Evolutionary conservation across 2,797 vertebrate genomes (phyloP).

Genomic region (Aulostomus chinensis): DNA sequence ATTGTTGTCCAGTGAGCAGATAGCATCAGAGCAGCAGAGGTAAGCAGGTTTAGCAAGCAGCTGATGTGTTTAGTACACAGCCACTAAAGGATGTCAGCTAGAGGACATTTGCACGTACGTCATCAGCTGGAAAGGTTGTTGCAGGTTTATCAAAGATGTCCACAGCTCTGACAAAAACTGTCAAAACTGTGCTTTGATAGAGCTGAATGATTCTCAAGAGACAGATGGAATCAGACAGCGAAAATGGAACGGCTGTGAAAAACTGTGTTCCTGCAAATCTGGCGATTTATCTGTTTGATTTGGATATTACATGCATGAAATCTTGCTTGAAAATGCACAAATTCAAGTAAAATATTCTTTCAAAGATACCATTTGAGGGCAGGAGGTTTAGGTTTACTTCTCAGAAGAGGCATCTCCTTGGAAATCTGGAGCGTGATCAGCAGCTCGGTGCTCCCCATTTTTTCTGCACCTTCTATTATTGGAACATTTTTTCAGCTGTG

Average conservation of each 20-base stretch:
- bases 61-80: conserved; percentile 66
- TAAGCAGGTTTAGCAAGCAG: conserved; percentile 49
- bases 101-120: conserved; percentile 40
- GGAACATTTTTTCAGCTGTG: not conserved
- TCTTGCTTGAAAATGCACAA: too few species aligned
- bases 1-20: conserved; percentile 14
- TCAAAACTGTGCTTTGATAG: too few species aligned
- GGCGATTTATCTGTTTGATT: too few species aligned
- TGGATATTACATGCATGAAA: too few species aligned
- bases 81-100: conserved; percentile 32
- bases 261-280: too few species aligned
- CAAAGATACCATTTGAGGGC: not conserved
- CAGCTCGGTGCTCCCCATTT: not conserved
- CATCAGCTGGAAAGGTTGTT: not conserved
- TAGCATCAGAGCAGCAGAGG: conserved; percentile 32
- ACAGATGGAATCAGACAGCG: too few species aligned
- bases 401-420: not conserved
- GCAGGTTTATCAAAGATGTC: too few species aligned
- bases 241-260: too few species aligned
- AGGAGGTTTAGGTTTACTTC: not conserved
- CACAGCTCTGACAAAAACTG: too few species aligned
- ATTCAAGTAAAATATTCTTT: too few species aligned
- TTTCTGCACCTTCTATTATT: not conserved
- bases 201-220: too few species aligned
- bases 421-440: not conserved